Evolutionary conservation across 1,140 invertebrate genomes (phyloP), one percentile per base, ranked within the genome.

Genomic region (Halesus radiatus): DNA sequence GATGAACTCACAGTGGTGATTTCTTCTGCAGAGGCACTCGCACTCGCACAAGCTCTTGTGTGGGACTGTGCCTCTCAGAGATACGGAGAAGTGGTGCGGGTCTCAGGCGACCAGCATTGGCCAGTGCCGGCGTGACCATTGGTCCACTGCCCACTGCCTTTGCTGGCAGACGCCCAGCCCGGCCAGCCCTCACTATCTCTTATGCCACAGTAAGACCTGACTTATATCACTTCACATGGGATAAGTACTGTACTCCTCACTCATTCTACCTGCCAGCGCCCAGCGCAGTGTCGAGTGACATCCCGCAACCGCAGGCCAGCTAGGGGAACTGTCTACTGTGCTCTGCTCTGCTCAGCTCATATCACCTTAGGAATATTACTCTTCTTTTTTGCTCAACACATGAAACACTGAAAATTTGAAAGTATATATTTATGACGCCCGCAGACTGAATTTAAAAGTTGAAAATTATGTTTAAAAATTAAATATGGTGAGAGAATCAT

Each of bases 11-110:
- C 82, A 79, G 70, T 80, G 82, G 82, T 79, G 82, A 80, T 84
- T 84, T 83, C 80, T 83, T 84, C 82, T 84, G 78, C 82, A 84
- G 82, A 83, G 84, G 84, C 84, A 84, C 84, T 80, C 4, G 32
- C 32, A 32, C 32, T 32, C 8, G 37, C 37, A 45, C 37, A 13
- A 83, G 81, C 83, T 76, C 81, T 29, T 76, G 76, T 62, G 80
- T 80, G 50, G 77, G 76, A 79, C 76, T 83, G 82, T 83, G 82
- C 82, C 82, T 83, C 82, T 83, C 68, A 76, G 77, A 80, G 74
- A 53, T 64, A 45, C 20, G 60, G 80, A 76, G 70, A 62, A 52
- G 26, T 64, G 75, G 75, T 58, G 82, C 76, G 37, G 37, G 37
- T 75, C 68, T 52, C 78, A 54, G 37, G 50, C 78, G 68, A 53